Percentiles rank a stretch among this genome's conserved stretches.
Conservation (phyloP, 1,140 invertebrate genomes). For the Coptotermes formosanus region DNA sequence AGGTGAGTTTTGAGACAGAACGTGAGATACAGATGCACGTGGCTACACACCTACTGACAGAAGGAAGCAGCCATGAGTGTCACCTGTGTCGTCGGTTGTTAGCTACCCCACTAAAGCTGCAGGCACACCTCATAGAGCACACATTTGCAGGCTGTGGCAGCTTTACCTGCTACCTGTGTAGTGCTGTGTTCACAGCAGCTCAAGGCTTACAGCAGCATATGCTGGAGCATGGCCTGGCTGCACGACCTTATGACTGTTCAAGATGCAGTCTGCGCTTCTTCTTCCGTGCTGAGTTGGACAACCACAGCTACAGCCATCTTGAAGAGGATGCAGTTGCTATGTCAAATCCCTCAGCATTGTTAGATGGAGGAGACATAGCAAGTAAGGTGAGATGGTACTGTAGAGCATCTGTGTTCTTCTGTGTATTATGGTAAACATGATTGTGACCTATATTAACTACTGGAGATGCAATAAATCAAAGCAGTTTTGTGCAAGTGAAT, state of each 20-base stretch:
- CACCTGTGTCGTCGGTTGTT: conserved; percentile 69
- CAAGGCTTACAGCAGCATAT: conserved; percentile 78
- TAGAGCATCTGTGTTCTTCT: too few species aligned
- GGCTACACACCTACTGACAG: conserved; percentile 56
- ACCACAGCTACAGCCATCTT: conserved; percentile 67
- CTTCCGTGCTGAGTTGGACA: conserved; percentile 86
- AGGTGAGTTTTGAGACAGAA: conserved; percentile 64
- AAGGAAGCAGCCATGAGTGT: conserved; percentile 63
- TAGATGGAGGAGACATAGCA: background rate
- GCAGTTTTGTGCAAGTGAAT: too few species aligned
- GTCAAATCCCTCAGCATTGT: background rate
- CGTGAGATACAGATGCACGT: conserved; percentile 67
- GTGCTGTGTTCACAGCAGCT: conserved; percentile 80
- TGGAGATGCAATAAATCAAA: too few species aligned
- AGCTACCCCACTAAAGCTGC: conserved; percentile 73
- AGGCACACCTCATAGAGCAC: conserved; percentile 90
- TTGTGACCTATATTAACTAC: too few species aligned
- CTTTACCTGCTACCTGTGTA: conserved; percentile 85
- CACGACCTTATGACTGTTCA: conserved; percentile 79
- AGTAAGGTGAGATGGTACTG: background rate
- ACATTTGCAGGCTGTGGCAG: conserved; percentile 83
- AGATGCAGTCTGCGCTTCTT: conserved; percentile 84
- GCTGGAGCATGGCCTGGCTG: conserved; percentile 73
- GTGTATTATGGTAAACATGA: too few species aligned
- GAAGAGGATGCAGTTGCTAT: conserved; percentile 21